Conservation (phyloP, 2,888 invertebrate genomes). For the Magallana nippona region DNA sequence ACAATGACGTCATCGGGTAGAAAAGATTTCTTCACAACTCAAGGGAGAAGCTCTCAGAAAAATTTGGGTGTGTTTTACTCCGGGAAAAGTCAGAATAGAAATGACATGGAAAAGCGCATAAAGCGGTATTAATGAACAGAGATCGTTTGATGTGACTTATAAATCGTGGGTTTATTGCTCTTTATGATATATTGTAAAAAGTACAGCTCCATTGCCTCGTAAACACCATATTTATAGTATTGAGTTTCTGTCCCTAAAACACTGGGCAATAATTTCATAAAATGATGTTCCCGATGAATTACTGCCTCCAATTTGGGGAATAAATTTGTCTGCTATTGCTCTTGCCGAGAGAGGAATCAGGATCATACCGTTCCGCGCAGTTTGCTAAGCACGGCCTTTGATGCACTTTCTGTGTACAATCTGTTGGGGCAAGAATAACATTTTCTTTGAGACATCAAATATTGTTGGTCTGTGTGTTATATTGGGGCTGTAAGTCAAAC, state of each 20-base stretch:
- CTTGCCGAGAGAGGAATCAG: slow-evolving; percentile 15
- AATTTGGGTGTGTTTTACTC: not conserved
- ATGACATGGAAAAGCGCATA: not conserved
- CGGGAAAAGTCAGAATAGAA: not conserved
- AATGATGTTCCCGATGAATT: slow-evolving; percentile 39
- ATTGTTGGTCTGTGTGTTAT: not conserved
- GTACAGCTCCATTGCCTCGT: slow-evolving; percentile 42
- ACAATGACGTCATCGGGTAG: too few relatives aligned
- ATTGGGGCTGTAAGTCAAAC: not conserved
- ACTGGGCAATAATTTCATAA: slow-evolving; percentile 39
- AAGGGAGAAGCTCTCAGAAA: not conserved
- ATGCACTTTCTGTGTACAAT: slow-evolving; percentile 20
- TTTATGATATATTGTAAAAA: slow-evolving; percentile 56
- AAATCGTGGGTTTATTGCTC: slow-evolving; percentile 48
- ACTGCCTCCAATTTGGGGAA: slow-evolving; percentile 45
- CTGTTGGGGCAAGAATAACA: slow-evolving; percentile 7
- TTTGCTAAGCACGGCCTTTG: not conserved
- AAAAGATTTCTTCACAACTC: not conserved
- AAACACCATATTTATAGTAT: slow-evolving; percentile 37
- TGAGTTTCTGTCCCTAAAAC: slow-evolving; percentile 38
- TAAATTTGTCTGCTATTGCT: slow-evolving; percentile 43
- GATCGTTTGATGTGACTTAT: slow-evolving; percentile 38
- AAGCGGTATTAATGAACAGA: slow-evolving; percentile 18
- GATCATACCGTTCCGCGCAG: not conserved
- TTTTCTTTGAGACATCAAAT: slow-evolving; percentile 28